Conservation (phyloP, 1,140 invertebrate species). For the Drosophila willistoni region DNA sequence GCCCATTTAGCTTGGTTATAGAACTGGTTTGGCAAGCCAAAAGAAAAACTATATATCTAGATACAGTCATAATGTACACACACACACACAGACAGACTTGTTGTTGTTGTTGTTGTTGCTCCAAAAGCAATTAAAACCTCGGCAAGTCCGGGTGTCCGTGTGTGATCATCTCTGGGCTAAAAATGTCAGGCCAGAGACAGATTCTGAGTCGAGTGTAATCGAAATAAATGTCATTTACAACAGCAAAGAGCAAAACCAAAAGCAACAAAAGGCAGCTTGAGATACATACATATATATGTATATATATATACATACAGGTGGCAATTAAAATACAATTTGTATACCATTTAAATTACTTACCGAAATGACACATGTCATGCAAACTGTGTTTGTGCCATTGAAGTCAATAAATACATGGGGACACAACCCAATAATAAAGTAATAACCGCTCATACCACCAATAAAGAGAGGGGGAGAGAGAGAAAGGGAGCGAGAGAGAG, state of each 20-base stretch:
- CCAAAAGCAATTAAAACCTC: slow-evolving; percentile 67
- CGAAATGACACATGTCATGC: slow-evolving; percentile 74
- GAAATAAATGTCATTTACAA: slow-evolving; percentile 73
- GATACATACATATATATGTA: slow-evolving; percentile 1
- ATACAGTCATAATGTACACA: background rate
- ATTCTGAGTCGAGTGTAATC: slow-evolving; percentile 55
- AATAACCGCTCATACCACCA: slow-evolving; percentile 4
- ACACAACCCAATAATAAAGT: background rate
- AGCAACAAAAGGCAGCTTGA: slow-evolving; percentile 3
- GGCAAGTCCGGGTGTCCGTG: background rate
- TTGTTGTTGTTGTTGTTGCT: background rate
- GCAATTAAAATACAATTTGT: slow-evolving; percentile 78
- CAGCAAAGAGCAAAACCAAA: slow-evolving; percentile 20
- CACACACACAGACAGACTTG: background rate
- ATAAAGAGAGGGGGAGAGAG: too few species aligned
- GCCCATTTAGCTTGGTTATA: slow-evolving; percentile 1
- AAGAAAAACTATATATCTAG: slow-evolving; percentile 11
- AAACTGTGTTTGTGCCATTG: slow-evolving; percentile 44
- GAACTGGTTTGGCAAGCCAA: slow-evolving; percentile 56
- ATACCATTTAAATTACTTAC: slow-evolving; percentile 72
- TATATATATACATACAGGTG: slow-evolving; percentile 50
- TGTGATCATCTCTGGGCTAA: slow-evolving; percentile 43
- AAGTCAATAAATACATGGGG: slow-evolving; percentile 2
- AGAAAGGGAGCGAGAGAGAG: too few species aligned
- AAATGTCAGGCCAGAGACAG: slow-evolving; percentile 31